phyloP scores from a whole-genome alignment of 2,113 vertebrate species.

The Mobula hypostoma region DNA sequence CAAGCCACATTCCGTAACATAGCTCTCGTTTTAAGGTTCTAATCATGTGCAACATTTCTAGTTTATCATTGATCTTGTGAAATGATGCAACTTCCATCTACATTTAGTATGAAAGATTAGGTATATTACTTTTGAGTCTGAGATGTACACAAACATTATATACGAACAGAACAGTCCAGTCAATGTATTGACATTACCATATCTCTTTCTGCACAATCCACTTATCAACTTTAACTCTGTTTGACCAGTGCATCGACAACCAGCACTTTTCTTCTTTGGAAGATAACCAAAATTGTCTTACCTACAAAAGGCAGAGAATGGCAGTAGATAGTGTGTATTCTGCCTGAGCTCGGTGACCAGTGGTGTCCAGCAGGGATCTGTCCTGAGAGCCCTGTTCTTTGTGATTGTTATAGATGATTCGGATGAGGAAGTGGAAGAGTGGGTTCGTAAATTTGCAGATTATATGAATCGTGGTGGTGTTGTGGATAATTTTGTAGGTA shows the following conservation, averaged over 20 bases:
- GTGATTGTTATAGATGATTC: too few species aligned
- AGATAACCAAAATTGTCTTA: neutral
- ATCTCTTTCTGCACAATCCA: neutral
- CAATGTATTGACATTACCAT: neutral
- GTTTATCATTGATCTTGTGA: neutral
- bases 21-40: slow-evolving; percentile 1
- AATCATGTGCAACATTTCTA: neutral
- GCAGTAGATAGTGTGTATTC: too few species aligned
- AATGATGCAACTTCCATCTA: neutral
- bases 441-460: too few species aligned
- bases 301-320: too few species aligned
- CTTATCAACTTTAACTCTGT: slow-evolving; percentile 5
- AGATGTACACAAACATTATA: neutral
- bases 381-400: too few species aligned
- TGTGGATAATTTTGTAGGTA: too few species aligned
- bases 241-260: neutral
- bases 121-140: neutral
- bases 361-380: too few species aligned
- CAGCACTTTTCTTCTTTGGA: neutral
- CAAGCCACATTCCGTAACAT: neutral
- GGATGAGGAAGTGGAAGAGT: too few species aligned
- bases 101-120: slow-evolving; percentile 5
- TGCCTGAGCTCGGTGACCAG: too few species aligned
- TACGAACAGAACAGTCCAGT: neutral
- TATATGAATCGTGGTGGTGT: too few species aligned